Evolutionary conservation across 2,797 vertebrate genomes (phyloP).

Genomic region (Eulemur coronatus): DNA sequence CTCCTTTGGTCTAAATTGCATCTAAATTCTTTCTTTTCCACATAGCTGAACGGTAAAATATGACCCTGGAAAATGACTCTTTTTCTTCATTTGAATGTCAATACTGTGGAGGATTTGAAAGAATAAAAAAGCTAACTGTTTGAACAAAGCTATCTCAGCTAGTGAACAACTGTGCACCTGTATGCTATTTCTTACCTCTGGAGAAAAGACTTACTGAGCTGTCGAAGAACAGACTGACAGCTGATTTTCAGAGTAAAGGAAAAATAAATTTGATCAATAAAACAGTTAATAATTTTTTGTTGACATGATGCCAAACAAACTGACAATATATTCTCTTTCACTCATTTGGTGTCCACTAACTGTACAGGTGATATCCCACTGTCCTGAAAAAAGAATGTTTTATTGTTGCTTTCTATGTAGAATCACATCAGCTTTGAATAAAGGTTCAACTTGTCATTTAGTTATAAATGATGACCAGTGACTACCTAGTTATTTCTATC

Average conservation of each 20-base stretch:
- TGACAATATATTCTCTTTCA: background rate
- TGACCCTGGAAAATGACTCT: background rate
- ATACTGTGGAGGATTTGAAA: background rate
- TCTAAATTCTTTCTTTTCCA: background rate
- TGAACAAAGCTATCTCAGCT: background rate
- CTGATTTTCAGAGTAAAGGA: background rate
- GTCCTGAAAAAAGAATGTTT: background rate
- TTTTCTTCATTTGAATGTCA: background rate
- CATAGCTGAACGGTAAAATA: background rate
- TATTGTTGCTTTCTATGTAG: background rate
- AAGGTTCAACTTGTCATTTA: background rate
- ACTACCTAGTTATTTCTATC: background rate
- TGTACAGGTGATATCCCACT: background rate
- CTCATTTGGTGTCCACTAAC: background rate
- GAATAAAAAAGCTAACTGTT: background rate
- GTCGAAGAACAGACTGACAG: background rate
- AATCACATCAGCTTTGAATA: background rate
- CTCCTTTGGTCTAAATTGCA: background rate
- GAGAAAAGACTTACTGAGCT: background rate
- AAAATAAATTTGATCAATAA: background rate
- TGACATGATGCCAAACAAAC: background rate
- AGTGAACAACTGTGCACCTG: background rate
- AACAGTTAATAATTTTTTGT: background rate
- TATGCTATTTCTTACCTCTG: background rate
- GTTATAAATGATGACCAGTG: background rate